Evolutionary conservation across 1,140 invertebrate genomes (phyloP).

Genomic region (Listronotus bonariensis): DNA sequence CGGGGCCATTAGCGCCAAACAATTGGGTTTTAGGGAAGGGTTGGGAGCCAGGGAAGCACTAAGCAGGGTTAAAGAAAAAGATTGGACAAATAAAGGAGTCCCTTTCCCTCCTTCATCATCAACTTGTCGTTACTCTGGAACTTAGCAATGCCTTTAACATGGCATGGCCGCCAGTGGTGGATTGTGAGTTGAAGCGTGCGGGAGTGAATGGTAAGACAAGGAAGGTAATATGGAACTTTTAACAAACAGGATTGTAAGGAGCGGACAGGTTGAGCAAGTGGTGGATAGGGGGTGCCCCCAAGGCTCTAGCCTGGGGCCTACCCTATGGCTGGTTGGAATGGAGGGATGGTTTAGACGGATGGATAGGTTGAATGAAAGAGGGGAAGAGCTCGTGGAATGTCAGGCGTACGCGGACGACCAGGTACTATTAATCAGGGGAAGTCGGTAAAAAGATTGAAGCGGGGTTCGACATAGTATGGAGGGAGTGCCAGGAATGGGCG

Average conservation of each 20-base stretch:
- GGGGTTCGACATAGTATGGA: slow-evolving; percentile 9
- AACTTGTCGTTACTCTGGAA: slow-evolving; percentile 20
- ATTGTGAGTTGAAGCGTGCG: not conserved
- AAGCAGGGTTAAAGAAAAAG: not conserved
- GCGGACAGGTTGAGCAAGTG: slow-evolving; percentile 6
- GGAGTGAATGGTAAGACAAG: not conserved
- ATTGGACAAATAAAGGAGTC: not conserved
- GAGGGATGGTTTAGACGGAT: slow-evolving; percentile 31
- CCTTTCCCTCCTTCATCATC: too few relatives aligned
- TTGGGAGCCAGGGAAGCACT: slow-evolving; percentile 21
- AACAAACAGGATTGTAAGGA: slow-evolving; percentile 15
- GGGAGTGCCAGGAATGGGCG: slow-evolving; percentile 3
- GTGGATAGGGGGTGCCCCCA: slow-evolving; percentile 40
- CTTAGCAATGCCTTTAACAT: slow-evolving; percentile 32
- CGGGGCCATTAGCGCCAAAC: not conserved
- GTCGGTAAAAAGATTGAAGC: slow-evolving; percentile 24
- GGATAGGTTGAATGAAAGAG: slow-evolving; percentile 14
- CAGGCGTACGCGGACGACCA: slow-evolving; percentile 39
- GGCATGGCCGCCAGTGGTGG: slow-evolving; percentile 13
- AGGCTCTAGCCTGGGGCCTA: slow-evolving; percentile 38
- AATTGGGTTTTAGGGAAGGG: slow-evolving; percentile 35
- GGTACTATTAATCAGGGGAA: slow-evolving; percentile 15
- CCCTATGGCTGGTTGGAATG: slow-evolving; percentile 37
- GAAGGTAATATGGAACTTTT: slow-evolving; percentile 20
- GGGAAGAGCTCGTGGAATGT: not conserved